These are phyloP conservation scores for Parnassius apollo DNA, from an alignment of 2,888 invertebrate species.

Conservation along the genomic window DNA sequence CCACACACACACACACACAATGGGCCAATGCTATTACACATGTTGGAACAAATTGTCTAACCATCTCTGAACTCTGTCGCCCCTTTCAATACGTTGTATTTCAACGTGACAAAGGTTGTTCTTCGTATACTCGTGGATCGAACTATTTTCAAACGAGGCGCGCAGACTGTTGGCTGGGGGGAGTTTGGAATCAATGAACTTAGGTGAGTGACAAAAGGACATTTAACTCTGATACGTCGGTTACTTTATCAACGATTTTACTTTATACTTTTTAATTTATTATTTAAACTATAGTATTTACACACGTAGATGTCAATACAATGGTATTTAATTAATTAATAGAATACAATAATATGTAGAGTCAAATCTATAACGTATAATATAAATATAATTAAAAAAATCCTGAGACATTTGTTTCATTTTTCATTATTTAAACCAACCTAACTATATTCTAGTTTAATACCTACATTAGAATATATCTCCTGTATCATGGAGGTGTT, in stretches of 20 bases:
- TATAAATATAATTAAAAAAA: no score
- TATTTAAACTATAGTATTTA: neutral
- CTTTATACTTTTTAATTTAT: neutral
- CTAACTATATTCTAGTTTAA: no score
- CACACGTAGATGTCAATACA: neutral
- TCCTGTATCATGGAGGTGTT: no score
- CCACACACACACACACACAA: no score
- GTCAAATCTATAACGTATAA: no score
- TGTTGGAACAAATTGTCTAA: conserved; percentile 59
- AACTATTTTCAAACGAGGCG: neutral
- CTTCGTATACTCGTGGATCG: neutral
- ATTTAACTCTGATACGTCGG: conserved; percentile 6
- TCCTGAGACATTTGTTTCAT: no score
- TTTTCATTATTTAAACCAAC: no score
- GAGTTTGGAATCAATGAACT: conserved; percentile 18
- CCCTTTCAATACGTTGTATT: conserved; percentile 28
- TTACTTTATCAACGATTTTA: conserved; percentile 13
- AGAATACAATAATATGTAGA: no score
- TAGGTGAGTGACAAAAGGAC: conserved; percentile 6
- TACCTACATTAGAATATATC: no score
- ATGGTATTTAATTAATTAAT: no score
- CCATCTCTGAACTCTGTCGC: conserved; percentile 45
- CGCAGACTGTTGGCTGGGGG: neutral
- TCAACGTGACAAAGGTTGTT: conserved; percentile 1
- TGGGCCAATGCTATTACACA: conserved; percentile 74